Evolutionary conservation across 2,888 invertebrate species (phyloP), one percentile per base, ranked within the genome.

Genomic region (Zygaena filipendulae): DNA sequence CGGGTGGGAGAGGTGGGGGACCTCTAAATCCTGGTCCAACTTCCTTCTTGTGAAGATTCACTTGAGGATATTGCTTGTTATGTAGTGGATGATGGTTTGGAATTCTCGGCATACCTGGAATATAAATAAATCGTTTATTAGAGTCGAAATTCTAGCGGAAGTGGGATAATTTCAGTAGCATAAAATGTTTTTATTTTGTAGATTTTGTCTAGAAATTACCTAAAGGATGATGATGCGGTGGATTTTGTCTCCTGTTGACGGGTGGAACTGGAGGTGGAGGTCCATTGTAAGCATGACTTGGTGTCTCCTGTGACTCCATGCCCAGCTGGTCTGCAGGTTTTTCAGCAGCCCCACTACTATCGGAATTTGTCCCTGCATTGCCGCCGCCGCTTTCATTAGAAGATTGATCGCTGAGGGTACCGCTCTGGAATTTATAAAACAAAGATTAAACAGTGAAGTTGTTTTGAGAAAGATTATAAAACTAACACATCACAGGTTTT

Each of bases 181-280:
- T n/a, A 20, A 13, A 13, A 5, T 24, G 13, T 24, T 4, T 3
- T 8, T 4, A 14, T 3, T 10, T 25, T 9, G 8, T 25, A 7
- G 6, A 8, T n/a, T 5, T 9, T 3, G 8, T 13, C 2, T 13
- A 11, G 4, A 37, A 54, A 63, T 43, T 52, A 81, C 62, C 70
- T 66, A 69, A 52, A 27, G 69, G 57, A 56, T 79, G 72, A 27
- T 85, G 84, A 39, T 87, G 84, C 21, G 84, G 83, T 35, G 82
- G 88, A 32, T 85, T 86, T 25, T 88, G 91, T 12, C 90, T 87
- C 45, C 89, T 86, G 42, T 90, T 91, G 0, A 84, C 84, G 2
- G 87, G 84, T 27, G 86, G 87, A 2, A 82, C 83, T 0, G 79
- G 84, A 0, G 81, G 81, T 2, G 82, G 84, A 35, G 58, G 82